Base-by-base conservation (phyloP, 2,113 vertebrate species). In the Sarotherodon lohbergeri region DNA sequence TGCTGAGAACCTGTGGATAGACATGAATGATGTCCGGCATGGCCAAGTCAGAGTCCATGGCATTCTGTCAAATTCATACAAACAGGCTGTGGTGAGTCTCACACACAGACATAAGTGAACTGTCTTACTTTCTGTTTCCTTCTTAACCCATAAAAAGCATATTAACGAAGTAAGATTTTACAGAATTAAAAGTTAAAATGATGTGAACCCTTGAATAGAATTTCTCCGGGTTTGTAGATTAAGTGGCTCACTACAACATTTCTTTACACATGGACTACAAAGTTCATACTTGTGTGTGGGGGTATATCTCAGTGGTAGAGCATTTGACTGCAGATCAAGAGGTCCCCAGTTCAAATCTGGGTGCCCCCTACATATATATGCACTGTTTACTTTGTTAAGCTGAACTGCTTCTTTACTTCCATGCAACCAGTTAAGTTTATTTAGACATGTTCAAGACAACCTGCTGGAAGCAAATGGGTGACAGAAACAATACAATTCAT, bases 41-140 rank as follows among this genome's bases (percentile, higher is more conserved):
- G 97, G 95, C 88, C 97, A 97, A 80, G 97, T 96, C 29, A 96
- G 95, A 93, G 95, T 98, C 80, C 98, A 98, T 2, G 95, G 96
- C 12, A 97, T 98, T 90, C 96, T 99, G 24, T 99, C 98, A 89
- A 99, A 97, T 88, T 96, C 97, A 2, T 98, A 98, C 96, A 96
- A 97, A 4, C 98, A 98, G 89, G 98, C 98, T 83, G 97, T 97
- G 90, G 98, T 99, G 95, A 98, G 98, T 85, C 7, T 80, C 24
- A 43, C 11, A 41, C 50, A 36, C 41, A 82, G 24, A 61, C 16
- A 43, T 32, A 52, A 32, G 48, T n/a, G 16, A 32, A 78, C 43
- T 0, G 1, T 78, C 24, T n/a, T 32, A 27, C 3, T 12, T 32
- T 32, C 43, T 7, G 24, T 32, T 78, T 52, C 29, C 2, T 34